phyloP scores from a whole-genome alignment of 2,113 vertebrate genomes.

The Dolichallabes microphthalmus region DNA sequence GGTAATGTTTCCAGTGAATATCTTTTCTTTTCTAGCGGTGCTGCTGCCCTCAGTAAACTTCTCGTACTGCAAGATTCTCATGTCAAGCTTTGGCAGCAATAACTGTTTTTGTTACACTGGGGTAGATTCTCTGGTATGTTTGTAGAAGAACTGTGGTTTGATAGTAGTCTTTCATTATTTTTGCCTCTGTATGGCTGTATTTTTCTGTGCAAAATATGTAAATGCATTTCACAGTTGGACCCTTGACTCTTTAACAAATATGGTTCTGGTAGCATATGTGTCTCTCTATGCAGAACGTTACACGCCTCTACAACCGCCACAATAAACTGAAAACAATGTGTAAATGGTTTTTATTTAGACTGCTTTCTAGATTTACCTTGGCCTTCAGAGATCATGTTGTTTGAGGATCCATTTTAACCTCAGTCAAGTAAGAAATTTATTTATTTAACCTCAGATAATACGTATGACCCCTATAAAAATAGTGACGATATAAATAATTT shows the following conservation, averaged over 20 bases:
- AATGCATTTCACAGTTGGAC: neutral
- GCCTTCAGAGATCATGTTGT: neutral
- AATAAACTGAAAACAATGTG: neutral
- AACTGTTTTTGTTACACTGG: neutral
- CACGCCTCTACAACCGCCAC: neutral
- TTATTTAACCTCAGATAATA: neutral
- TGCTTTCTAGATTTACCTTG: neutral
- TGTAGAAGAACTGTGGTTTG: neutral
- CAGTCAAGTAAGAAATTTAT: neutral
- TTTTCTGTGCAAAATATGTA: conserved; percentile 8
- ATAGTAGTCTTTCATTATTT: neutral
- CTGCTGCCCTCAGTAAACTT: neutral
- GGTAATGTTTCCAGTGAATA: neutral
- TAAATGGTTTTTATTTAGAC: neutral
- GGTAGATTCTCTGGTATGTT: conserved; percentile 16
- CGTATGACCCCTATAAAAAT: neutral
- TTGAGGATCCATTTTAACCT: neutral
- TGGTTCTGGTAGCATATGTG: neutral
- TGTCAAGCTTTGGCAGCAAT: neutral
- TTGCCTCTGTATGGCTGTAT: neutral
- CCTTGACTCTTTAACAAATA: neutral
- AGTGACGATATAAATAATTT: neutral
- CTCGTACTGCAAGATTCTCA: neutral
- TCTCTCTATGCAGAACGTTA: neutral
- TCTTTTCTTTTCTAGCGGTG: neutral